Conservation (phyloP, 1,140 invertebrate genomes). For the Atopsyche davidsoni region DNA sequence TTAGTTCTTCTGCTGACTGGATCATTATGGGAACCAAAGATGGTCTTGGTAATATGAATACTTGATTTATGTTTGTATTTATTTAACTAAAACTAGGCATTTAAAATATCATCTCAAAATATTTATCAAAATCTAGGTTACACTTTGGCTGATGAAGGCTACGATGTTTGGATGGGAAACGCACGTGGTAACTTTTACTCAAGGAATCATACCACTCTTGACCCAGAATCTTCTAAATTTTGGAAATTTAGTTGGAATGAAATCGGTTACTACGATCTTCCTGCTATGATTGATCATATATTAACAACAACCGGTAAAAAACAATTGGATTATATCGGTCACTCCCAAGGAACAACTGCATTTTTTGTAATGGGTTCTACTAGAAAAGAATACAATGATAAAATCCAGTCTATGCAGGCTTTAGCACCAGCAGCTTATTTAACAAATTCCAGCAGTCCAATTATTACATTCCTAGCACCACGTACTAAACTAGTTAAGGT, state of each 20-base stretch:
- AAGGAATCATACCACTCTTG: slow-evolving; percentile 49
- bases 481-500: too few relatives aligned
- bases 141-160: slow-evolving; percentile 52
- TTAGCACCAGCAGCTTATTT: slow-evolving; percentile 56
- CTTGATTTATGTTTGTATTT: too few relatives aligned
- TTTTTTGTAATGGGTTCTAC: slow-evolving; percentile 55
- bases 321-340: slow-evolving; percentile 51
- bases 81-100: neutral
- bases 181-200: slow-evolving; percentile 68
- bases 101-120: slow-evolving; percentile 1
- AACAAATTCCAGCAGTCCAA: slow-evolving; percentile 34
- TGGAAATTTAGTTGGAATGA: slow-evolving; percentile 64
- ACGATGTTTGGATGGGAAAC: slow-evolving; percentile 68
- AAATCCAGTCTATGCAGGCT: slow-evolving; percentile 51
- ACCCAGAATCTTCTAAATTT: slow-evolving; percentile 42
- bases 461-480: slow-evolving; percentile 34
- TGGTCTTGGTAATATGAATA: slow-evolving; percentile 42
- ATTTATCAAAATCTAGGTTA: too few relatives aligned
- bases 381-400: slow-evolving; percentile 57
- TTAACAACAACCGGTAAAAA: slow-evolving; percentile 40
- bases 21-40: slow-evolving; percentile 51
- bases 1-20: slow-evolving; percentile 58
- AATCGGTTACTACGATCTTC: slow-evolving; percentile 57
- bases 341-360: slow-evolving; percentile 55
- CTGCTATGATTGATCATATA: slow-evolving; percentile 55